Conservation (phyloP, 1,140 invertebrate genomes). For the Neocloeon triangulifer region DNA sequence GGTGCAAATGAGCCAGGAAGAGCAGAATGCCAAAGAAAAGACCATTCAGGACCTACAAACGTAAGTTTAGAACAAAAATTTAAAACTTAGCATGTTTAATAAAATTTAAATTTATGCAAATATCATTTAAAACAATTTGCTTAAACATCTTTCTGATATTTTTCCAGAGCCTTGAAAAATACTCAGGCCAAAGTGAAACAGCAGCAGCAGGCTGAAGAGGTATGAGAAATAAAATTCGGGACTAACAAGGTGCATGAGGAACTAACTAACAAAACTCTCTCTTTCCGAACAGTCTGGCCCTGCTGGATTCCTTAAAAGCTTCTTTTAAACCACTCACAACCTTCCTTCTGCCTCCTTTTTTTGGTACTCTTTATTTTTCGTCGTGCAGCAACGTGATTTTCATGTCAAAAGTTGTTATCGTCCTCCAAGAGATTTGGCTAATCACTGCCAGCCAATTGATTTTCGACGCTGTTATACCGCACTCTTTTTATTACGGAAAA, state of each 20-base stretch:
- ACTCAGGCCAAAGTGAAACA: constrained; percentile 65
- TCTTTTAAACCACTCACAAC: constrained; percentile 13
- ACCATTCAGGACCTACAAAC: constrained; percentile 87
- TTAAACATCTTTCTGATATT: constrained; percentile 6
- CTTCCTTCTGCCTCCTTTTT: no score
- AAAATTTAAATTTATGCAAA: constrained; percentile 1
- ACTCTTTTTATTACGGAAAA: no score
- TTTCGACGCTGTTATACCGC: no score
- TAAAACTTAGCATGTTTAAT: constrained; percentile 4
- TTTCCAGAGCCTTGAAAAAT: constrained; percentile 58
- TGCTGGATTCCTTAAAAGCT: constrained; percentile 19
- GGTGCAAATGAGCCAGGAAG: constrained; percentile 87
- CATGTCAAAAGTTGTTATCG: no score
- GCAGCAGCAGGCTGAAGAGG: constrained; percentile 24
- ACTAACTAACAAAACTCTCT: constrained; percentile 8
- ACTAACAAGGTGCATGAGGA: neutral
- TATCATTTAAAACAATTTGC: neutral
- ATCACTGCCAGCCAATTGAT: no score
- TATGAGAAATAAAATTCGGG: neutral
- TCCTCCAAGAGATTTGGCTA: no score
- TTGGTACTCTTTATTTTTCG: no score
- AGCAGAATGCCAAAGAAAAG: constrained; percentile 85
- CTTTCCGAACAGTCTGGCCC: constrained; percentile 12
- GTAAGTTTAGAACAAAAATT: constrained; percentile 30
- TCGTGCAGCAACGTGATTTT: no score